phyloP scores from a whole-genome alignment of 2,113 vertebrate species.

The Mixornis gularis region DNA sequence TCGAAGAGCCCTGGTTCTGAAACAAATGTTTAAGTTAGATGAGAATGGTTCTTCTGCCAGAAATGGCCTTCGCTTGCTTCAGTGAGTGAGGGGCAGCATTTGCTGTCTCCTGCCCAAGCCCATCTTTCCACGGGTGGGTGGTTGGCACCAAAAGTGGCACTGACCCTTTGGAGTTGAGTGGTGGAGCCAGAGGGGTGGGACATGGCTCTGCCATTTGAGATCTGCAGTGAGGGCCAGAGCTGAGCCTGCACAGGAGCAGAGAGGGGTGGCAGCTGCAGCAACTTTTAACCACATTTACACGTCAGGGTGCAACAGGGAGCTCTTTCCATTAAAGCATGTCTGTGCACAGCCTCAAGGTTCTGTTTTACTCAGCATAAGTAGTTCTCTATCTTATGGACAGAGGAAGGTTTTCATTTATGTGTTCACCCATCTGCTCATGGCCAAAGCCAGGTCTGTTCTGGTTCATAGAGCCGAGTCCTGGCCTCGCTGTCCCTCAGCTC shows the following conservation, averaged over 20 bases:
- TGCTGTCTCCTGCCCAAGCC: neutral
- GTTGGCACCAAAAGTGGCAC: neutral
- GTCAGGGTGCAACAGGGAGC: neutral
- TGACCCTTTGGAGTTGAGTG: rapidly evolving
- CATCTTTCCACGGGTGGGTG: rapidly evolving
- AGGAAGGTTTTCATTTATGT: neutral
- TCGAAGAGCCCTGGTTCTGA: neutral
- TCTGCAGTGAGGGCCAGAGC: neutral
- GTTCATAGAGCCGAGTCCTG: neutral
- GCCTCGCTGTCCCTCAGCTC: neutral
- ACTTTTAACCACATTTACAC: neutral
- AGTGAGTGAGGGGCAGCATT: neutral
- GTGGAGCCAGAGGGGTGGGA: neutral
- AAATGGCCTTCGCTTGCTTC: neutral
- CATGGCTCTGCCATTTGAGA: neutral
- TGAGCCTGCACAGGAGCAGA: neutral
- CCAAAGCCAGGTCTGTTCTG: neutral
- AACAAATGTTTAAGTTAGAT: neutral
- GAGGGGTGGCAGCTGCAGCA: neutral
- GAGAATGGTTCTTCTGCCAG: neutral
- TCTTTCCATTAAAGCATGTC: neutral
- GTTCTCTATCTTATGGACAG: neutral
- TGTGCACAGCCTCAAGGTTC: rapidly evolving
- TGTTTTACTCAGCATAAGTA: neutral
- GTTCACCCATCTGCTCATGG: neutral